phyloP scores from a whole-genome alignment of 2,797 vertebrate species.

The Neoniphon sammara region DNA sequence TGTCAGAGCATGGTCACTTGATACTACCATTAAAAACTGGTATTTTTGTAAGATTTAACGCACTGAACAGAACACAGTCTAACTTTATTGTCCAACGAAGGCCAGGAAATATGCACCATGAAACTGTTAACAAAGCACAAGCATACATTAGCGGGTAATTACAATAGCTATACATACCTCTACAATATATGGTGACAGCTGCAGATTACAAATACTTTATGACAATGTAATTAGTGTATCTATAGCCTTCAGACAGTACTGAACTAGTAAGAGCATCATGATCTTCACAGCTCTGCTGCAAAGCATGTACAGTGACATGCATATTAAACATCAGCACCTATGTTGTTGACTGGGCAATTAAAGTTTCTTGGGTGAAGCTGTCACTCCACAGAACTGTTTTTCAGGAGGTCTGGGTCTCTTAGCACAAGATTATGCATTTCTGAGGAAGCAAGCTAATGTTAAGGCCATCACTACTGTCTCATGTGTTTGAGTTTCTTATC shows the following conservation, averaged over 20 bases:
- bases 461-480: slow-evolving; percentile 71
- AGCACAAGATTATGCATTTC: slow-evolving; percentile 40
- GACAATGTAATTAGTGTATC: slow-evolving; percentile 71
- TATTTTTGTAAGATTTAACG: slow-evolving; percentile 50
- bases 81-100: slow-evolving; percentile 65
- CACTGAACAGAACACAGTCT: slow-evolving; percentile 67
- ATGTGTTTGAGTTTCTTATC: slow-evolving; percentile 32
- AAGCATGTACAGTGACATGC: slow-evolving; percentile 70
- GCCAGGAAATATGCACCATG: slow-evolving; percentile 54
- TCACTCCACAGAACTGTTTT: slow-evolving; percentile 32
- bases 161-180: slow-evolving; percentile 65
- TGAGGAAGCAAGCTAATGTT: slow-evolving; percentile 57
- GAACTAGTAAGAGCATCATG: slow-evolving; percentile 52
- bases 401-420: slow-evolving; percentile 27
- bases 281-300: slow-evolving; percentile 56
- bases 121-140: slow-evolving; percentile 70
- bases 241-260: slow-evolving; percentile 57
- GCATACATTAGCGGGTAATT: slow-evolving; percentile 73
- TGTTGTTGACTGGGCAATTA: slow-evolving; percentile 41
- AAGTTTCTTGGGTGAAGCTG: slow-evolving; percentile 41
- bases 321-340: slow-evolving; percentile 66
- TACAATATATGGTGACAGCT: slow-evolving; percentile 73
- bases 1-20: not conserved
- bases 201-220: slow-evolving; percentile 72
- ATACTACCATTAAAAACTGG: slow-evolving; percentile 38